phyloP scores from a whole-genome alignment of 2,888 invertebrate species.

The Yponomeuta evonymella region DNA sequence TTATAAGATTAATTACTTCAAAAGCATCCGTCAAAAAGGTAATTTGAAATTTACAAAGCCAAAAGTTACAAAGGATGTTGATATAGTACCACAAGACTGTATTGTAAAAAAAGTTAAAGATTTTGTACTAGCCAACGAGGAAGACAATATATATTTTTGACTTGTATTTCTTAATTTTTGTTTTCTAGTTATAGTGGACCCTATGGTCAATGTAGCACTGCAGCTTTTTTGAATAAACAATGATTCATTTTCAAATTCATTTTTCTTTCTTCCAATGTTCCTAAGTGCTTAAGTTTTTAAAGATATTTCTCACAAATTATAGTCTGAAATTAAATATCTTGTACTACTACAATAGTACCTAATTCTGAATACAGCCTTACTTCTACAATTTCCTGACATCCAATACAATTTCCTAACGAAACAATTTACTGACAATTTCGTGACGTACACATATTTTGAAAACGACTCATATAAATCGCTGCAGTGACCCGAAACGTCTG shows the following conservation, averaged over 20 bases:
- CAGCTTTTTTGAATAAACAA: conserved; percentile 18
- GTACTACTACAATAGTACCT: conserved; percentile 6
- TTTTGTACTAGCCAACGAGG: conserved; percentile 11
- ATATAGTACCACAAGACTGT: neutral
- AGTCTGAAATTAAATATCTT: conserved; percentile 16
- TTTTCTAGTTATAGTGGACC: conserved; percentile 11
- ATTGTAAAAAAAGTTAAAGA: conserved; percentile 12
- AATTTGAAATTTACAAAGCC: too few species aligned
- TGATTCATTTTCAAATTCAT: conserved; percentile 17
- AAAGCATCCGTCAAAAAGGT: too few species aligned
- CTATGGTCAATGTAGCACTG: conserved; percentile 14
- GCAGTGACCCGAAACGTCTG: too few species aligned
- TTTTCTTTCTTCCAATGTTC: conserved; percentile 15
- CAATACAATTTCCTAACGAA: conserved; percentile 18
- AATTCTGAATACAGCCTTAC: conserved; percentile 19
- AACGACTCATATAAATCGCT: too few species aligned
- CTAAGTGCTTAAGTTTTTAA: conserved; percentile 17
- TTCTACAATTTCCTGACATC: conserved; percentile 23
- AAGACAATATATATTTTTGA: conserved; percentile 12
- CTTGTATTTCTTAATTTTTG: conserved; percentile 12
- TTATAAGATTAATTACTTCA: too few species aligned
- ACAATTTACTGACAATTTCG: conserved; percentile 25
- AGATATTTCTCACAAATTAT: conserved; percentile 18
- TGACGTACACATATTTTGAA: conserved; percentile 23
- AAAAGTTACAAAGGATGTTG: too few species aligned